Evolutionary conservation across 1,140 invertebrate genomes (phyloP).

Genomic region (Ips typographus): DNA sequence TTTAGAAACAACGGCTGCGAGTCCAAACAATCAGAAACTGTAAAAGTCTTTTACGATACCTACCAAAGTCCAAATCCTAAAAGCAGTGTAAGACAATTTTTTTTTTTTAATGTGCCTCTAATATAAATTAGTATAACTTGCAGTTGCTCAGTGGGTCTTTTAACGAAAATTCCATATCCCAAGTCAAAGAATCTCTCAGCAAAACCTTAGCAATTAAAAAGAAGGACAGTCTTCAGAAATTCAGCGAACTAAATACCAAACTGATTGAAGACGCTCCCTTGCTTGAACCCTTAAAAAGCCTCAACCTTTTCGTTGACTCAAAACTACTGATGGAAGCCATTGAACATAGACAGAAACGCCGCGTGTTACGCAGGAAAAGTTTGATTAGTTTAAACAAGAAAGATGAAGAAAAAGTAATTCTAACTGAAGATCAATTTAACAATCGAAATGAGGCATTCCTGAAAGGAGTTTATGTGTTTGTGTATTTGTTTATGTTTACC

Average conservation of each 20-base stretch:
- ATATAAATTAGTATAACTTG: neutral
- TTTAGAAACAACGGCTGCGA: slow-evolving; percentile 1
- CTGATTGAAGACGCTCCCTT: slow-evolving; percentile 6
- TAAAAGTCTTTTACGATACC: slow-evolving; percentile 25
- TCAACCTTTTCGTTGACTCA: slow-evolving; percentile 26
- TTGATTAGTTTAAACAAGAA: neutral
- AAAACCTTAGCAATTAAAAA: slow-evolving; percentile 20
- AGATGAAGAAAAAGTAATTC: slow-evolving; percentile 11
- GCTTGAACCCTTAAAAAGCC: slow-evolving; percentile 26
- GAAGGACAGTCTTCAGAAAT: slow-evolving; percentile 25
- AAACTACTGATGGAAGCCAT: slow-evolving; percentile 20
- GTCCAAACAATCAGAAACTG: neutral
- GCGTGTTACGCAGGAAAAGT: slow-evolving; percentile 14
- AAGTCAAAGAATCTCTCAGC: slow-evolving; percentile 8
- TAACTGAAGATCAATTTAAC: no score
- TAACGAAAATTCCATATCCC: slow-evolving; percentile 18
- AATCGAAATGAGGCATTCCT: slow-evolving; percentile 12
- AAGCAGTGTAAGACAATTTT: no score
- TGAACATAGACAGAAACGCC: slow-evolving; percentile 23
- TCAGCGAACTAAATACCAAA: neutral
- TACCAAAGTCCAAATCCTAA: neutral
- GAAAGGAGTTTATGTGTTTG: slow-evolving; percentile 35
- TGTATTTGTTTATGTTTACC: slow-evolving; percentile 39
- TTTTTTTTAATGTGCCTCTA: no score
- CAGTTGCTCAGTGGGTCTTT: slow-evolving; percentile 13